Percentiles rank a stretch among this genome's conserved stretches.
Evolutionary conservation across 2,888 invertebrate species (phyloP).

Genomic region (Steinernema carpocapsae): DNA sequence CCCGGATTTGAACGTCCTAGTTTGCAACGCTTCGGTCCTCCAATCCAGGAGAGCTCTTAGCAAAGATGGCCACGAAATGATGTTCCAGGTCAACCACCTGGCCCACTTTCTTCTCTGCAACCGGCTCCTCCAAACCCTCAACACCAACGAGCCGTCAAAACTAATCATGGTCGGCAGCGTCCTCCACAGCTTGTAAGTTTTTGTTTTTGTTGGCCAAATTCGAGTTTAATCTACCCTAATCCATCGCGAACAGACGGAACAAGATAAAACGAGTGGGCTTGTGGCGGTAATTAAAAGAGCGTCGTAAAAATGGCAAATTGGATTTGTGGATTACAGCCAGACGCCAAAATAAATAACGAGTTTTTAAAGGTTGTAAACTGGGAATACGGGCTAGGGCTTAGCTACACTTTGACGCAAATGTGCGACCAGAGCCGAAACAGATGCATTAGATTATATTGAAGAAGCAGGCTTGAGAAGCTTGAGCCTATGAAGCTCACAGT

Average conservation of each 20-base stretch:
- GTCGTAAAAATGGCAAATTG: background rate
- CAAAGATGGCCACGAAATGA: slow-evolving; percentile 63
- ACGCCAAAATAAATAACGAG: too few relatives aligned
- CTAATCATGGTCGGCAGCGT: slow-evolving; percentile 66
- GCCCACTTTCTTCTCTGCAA: slow-evolving; percentile 65
- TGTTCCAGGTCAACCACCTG: slow-evolving; percentile 68
- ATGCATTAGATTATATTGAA: too few relatives aligned
- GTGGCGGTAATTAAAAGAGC: slow-evolving; percentile 13
- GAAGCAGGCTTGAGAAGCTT: too few relatives aligned
- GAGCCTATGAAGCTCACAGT: too few relatives aligned
- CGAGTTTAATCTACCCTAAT: too few relatives aligned
- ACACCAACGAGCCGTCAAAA: slow-evolving; percentile 57
- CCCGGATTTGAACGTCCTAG: slow-evolving; percentile 60
- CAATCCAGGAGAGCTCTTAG: slow-evolving; percentile 55
- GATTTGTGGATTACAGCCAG: background rate
- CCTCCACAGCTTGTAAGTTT: slow-evolving; percentile 64
- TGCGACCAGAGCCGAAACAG: too few relatives aligned
- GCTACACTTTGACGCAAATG: too few relatives aligned
- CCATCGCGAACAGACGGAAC: background rate
- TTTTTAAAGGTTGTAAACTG: too few relatives aligned
- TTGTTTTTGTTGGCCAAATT: too few relatives aligned
- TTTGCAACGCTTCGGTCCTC: slow-evolving; percentile 65
- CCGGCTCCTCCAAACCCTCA: slow-evolving; percentile 53
- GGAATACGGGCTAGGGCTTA: too few relatives aligned
- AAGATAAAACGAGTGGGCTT: background rate